Evolutionary conservation across 2,113 vertebrate species (phyloP), one percentile per base, ranked within the genome.

Genomic region (Bos javanicus): DNA sequence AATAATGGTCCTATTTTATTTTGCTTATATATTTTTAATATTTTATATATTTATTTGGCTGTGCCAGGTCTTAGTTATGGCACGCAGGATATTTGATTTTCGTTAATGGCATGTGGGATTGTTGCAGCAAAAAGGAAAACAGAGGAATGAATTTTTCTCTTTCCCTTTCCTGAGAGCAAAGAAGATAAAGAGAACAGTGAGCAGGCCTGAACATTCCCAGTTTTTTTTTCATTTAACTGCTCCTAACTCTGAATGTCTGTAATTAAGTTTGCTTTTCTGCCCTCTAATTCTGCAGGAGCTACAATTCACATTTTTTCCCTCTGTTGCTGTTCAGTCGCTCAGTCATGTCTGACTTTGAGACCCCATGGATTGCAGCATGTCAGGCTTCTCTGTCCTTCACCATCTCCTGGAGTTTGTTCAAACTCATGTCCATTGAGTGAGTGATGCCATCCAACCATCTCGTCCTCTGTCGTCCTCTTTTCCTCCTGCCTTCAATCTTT

Each of bases 391-490:
- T 36, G n/a, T 9, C 64, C n/a, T 71, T 71, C 67, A 39, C n/a
- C 10, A 12, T 12, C n/a, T 39, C 19, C n/a, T 39, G 67, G 10
- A 71, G 67, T 71, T 71, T 39, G 10, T 21, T 71, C 67, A 71
- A 71, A 71, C n/a, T 39, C 67, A 23, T 71, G n/a, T 71, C 17
- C n/a, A 1, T 21, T 21, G 9, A 71, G 17, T 71, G 4, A 2
- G 64, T 71, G 9, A 71, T 71, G 19, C 21, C 67, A 39, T 39
- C 67, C 0, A 0, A 39, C 19, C n/a, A 6, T 23, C 19, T 71
- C 4, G 0, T 39, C 19, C 67, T 39, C n/a, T 12, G 19, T 12
- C 0, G 1, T 71, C 67, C 67, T 5, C 10, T 71, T 71, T 11
- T 23, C n/a, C 19, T 71, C 67, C 67, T 23, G n/a, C 19, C n/a